phyloP scores from a whole-genome alignment of 1,140 invertebrate species.

The Calliopsis andreniformis region DNA sequence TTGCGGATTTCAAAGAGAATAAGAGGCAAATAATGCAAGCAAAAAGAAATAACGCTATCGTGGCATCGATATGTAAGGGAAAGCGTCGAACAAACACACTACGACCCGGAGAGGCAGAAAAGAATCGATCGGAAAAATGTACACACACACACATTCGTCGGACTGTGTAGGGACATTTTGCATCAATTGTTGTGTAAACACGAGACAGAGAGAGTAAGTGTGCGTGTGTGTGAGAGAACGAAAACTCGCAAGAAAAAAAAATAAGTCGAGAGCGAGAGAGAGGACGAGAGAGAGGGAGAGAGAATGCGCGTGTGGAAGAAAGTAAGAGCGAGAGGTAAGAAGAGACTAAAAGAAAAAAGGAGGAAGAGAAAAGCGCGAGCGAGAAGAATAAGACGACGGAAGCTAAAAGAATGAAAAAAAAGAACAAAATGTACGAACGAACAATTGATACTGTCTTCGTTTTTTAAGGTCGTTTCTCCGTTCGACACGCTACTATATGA shows the following conservation, averaged over 20 bases:
- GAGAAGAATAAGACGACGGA: slow-evolving; percentile 66
- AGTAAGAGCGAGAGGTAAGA: slow-evolving; percentile 70
- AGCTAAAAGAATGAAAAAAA: slow-evolving; percentile 73
- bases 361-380: slow-evolving; percentile 62
- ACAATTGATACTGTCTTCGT: slow-evolving; percentile 78
- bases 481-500: slow-evolving; percentile 75
- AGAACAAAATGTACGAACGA: slow-evolving; percentile 77
- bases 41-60: slow-evolving; percentile 29
- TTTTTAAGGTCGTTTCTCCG: slow-evolving; percentile 76
- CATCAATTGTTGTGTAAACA: slow-evolving; percentile 81
- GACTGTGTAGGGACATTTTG: slow-evolving; percentile 80
- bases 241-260: slow-evolving; percentile 67
- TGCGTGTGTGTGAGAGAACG: slow-evolving; percentile 74
- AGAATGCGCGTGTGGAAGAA: slow-evolving; percentile 64
- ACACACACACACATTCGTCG: slow-evolving; percentile 76
- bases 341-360: slow-evolving; percentile 68
- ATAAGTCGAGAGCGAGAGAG: slow-evolving; percentile 60
- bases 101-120: slow-evolving; percentile 41
- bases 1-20: slow-evolving; percentile 58
- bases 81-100: slow-evolving; percentile 52
- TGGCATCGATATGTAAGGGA: slow-evolving; percentile 27
- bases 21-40: slow-evolving; percentile 73
- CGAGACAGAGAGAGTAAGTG: slow-evolving; percentile 76
- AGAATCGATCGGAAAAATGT: slow-evolving; percentile 50
- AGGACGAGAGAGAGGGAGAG: slow-evolving; percentile 65